phyloP scores from a whole-genome alignment of 2,888 invertebrate species.

The Sabatieria punctata region DNA sequence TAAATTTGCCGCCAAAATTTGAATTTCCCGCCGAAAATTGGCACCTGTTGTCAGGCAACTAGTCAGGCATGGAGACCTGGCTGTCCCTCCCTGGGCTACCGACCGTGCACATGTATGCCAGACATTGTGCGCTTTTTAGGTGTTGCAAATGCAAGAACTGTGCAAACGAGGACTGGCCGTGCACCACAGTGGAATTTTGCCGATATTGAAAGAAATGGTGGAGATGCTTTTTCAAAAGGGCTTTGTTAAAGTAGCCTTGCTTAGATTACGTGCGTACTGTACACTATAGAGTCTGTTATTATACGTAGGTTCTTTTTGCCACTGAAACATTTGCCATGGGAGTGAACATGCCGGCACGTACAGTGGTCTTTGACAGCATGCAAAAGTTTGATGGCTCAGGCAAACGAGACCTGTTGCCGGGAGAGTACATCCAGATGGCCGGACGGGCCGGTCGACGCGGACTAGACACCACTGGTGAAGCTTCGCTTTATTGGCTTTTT shows the following conservation, averaged over 20 bases:
- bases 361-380: slow-evolving; percentile 84
- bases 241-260: slow-evolving; percentile 52
- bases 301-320: slow-evolving; percentile 69
- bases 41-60: too few relatives aligned
- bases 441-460: slow-evolving; percentile 88
- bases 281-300: background rate
- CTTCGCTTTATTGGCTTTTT: too few relatives aligned
- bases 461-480: slow-evolving; percentile 63
- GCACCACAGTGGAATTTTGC: slow-evolving; percentile 93
- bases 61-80: too few relatives aligned
- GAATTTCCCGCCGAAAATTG: too few relatives aligned
- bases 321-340: slow-evolving; percentile 99
- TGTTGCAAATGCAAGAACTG: slow-evolving; percentile 48
- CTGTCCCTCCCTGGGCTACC: too few relatives aligned
- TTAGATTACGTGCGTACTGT: background rate
- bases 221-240: slow-evolving; percentile 89
- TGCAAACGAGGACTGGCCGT: slow-evolving; percentile 65
- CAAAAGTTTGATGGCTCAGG: slow-evolving; percentile 73
- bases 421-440: slow-evolving; percentile 97
- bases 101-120: too few relatives aligned
- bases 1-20: too few relatives aligned
- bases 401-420: slow-evolving; percentile 48
- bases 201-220: slow-evolving; percentile 95
- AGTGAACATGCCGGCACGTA: slow-evolving; percentile 96
- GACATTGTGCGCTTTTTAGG: too few relatives aligned